Evolutionary conservation across 2,888 invertebrate genomes (phyloP), one percentile per base, ranked within the genome.

Genomic region (Patella ulyssiponensis): DNA sequence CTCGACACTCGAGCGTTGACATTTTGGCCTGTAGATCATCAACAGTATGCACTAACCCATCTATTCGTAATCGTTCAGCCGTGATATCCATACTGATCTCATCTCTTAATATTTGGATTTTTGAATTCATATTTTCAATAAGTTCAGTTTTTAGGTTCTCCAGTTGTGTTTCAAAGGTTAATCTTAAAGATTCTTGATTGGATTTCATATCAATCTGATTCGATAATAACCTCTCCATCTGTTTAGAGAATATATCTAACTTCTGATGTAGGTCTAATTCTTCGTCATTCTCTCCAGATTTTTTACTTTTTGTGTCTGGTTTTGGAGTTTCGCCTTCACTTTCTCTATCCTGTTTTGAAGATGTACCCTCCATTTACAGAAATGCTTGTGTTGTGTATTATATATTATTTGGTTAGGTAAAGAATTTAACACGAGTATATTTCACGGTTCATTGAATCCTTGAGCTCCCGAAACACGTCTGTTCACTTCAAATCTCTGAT

Each of bases 251-350:
- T 27, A 27, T 27, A 27, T 27, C 27, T 27, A 27, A 27, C 2
- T 27, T 27, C 1, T 27, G 27, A 27, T 27, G 27, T 27, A 27
- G 27, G 27, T 27, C 27, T 2, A 54, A 1, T 15, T 15, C 58
- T 15, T n/a, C 15, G n/a, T 11, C 5, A 14, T 58, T 58, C 58
- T 58, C 17, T 15, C 33, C 33, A 33, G 58, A 58, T 58, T 58
- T n/a, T 9, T 58, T 58, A 58, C 58, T 58, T 58, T 58, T 17
- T 58, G 20, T n/a, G 2, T 58, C 58, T 20, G 58, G 58, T 58
- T 58, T 58, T 58, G 58, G 58, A 7, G 58, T 58, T 14, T 58
- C 58, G 15, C 58, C 58, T 58, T 58, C 58, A 58, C 58, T 58
- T 17, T 58, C 7, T 58, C 58, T 9, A 20, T 58, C 20, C 58